Base-by-base conservation (phyloP, 2,797 vertebrate species). In the Tokudaia tokunoshimensis region DNA sequence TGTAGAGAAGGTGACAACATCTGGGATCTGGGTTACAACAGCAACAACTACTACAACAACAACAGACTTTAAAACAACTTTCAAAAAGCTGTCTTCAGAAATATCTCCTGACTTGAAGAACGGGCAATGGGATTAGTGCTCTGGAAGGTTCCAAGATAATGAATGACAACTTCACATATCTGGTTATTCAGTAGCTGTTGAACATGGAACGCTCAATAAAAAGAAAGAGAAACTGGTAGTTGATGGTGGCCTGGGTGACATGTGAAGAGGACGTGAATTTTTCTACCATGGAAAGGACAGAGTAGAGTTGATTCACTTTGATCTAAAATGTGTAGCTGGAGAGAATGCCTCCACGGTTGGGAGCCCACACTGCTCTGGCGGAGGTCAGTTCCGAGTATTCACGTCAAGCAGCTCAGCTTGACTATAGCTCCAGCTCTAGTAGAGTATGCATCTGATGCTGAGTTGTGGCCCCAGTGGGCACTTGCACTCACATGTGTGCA, bases 281-380 rank as follows among this genome's bases (percentile, higher is more conserved):
- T 99, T 91, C 37, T 99, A 92, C 99, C 99, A 86, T 98, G 96
- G 91, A 99, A 99, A 98, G 99, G 99, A 81, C 99, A 99, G 97
- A 97, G 63, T 82, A 98, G 97, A 96, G 97, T 98, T 98, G 47
- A 98, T 99, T 97, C 98, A 97, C 31, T 98, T 99, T 97, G 99
- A 99, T 98, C 98, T 99, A 97, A 99, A 99, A 97, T 99, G 99
- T 70, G 99, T 99, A 72, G 99, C 99, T 76, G 99, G 41, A 52
- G 34, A 15, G 47, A 37, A 37, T 52, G 83, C 19, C 37, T 52
- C 44, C 65, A 20, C 14, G 4, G 63, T 70, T 52, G 70, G 67
- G 20, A 70, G 63, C 20, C 20, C 31, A 17, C 47, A 29, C 50
- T 74, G n/a, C 31, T 50, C 63, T 67, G 26, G 2, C 44, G 67